phyloP scores from a whole-genome alignment of 1,140 invertebrate genomes.

The Bombus terrestris region DNA sequence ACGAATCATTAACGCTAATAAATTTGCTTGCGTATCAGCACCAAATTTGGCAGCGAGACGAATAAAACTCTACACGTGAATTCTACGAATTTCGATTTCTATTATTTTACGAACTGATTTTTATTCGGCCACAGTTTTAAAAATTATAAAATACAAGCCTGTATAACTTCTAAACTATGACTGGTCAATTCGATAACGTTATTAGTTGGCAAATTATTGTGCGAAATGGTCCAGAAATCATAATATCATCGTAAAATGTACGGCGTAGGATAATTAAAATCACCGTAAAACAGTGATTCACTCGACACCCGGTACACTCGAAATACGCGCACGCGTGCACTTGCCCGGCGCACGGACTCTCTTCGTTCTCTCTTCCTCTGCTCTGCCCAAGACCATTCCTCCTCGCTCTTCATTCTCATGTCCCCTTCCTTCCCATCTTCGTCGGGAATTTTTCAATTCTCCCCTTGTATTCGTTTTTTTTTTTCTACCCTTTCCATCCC shows the following conservation, averaged over 20 bases:
- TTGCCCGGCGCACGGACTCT: constrained; percentile 18
- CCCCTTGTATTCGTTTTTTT: neutral
- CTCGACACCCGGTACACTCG: constrained; percentile 40
- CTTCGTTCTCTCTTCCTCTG: neutral
- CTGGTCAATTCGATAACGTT: neutral
- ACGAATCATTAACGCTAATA: neutral
- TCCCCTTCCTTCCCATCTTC: neutral
- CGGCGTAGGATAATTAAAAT: no score
- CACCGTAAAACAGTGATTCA: neutral
- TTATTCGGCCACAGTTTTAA: neutral
- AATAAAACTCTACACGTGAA: no score
- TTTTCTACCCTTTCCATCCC: constrained; percentile 7
- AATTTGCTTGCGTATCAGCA: neutral
- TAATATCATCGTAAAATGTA: neutral
- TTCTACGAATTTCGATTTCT: no score
- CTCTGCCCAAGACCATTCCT: neutral
- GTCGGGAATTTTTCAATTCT: constrained; percentile 9
- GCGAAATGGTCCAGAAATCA: neutral
- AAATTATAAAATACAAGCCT: neutral
- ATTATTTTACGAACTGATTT: neutral
- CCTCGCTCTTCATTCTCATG: neutral
- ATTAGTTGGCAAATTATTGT: neutral
- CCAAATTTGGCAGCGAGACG: neutral
- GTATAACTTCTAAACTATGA: neutral
- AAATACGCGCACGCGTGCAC: constrained; percentile 56